phyloP scores from a whole-genome alignment of 2,888 invertebrate species.

The Euphydryas editha region DNA sequence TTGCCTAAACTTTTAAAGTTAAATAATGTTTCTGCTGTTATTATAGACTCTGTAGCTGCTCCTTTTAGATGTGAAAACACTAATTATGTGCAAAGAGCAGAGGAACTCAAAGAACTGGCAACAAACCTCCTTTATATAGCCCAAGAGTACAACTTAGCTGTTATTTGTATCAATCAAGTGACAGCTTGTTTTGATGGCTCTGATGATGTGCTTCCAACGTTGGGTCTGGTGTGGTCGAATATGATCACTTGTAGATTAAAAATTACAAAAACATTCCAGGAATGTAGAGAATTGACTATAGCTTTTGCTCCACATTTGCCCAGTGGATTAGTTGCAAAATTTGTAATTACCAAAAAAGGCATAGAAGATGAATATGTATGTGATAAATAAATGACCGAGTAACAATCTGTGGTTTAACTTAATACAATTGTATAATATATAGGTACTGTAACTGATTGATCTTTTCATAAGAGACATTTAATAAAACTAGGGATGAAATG shows the following conservation, averaged over 20 bases:
- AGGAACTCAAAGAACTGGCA: constrained; percentile 72
- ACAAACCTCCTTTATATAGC: constrained; percentile 58
- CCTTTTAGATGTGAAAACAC: constrained; percentile 71
- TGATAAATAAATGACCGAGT: constrained; percentile 2
- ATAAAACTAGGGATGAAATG: too few relatives aligned
- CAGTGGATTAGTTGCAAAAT: constrained; percentile 48
- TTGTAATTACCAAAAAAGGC: constrained; percentile 60
- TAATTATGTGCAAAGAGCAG: constrained; percentile 73
- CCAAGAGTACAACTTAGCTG: constrained; percentile 61
- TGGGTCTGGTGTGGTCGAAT: constrained; percentile 79
- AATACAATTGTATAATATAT: background rate
- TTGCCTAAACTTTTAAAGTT: constrained; percentile 63
- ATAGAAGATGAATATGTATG: constrained; percentile 41
- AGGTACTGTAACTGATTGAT: too few relatives aligned
- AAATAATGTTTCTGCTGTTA: constrained; percentile 57
- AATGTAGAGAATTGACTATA: constrained; percentile 57
- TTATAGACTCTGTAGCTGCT: constrained; percentile 76
- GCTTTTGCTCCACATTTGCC: constrained; percentile 67
- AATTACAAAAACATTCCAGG: constrained; percentile 51
- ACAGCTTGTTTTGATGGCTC: constrained; percentile 60
- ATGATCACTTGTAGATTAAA: constrained; percentile 68
- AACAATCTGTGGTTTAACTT: background rate
- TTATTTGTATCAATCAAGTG: constrained; percentile 77
- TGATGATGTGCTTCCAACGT: constrained; percentile 61
- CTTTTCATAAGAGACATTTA: too few relatives aligned